Percentiles rank a stretch among this genome's conserved stretches.
These are phyloP conservation scores for Chelonus formosanus DNA, from an alignment of 2,888 invertebrate genomes.

Conservation along the genomic window DNA sequence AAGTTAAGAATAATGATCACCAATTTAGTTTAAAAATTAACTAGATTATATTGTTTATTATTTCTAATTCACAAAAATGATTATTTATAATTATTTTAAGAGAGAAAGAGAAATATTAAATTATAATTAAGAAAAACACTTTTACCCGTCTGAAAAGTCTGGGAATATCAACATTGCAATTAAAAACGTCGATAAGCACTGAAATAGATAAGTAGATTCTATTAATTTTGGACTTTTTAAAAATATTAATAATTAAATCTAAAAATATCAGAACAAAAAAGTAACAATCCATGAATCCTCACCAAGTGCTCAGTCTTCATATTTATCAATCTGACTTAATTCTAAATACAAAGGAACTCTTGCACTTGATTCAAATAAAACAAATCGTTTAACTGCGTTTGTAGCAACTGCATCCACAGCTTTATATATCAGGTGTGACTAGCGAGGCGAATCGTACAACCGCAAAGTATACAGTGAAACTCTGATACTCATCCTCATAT, in stretches of 20 bases:
- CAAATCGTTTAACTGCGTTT: constrained; percentile 40
- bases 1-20: neutral
- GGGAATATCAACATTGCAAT: constrained; percentile 33
- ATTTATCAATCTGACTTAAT: no score
- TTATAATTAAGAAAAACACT: neutral
- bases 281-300: no score
- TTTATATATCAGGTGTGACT: constrained; percentile 51
- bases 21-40: neutral
- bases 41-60: neutral
- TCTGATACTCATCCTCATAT: constrained; percentile 35
- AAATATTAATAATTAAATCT: no score
- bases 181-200: constrained; percentile 36
- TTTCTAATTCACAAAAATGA: no score
- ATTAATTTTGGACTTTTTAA: no score
- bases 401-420: constrained; percentile 33
- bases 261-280: no score
- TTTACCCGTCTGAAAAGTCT: constrained; percentile 37
- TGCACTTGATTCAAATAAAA: no score
- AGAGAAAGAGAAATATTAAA: no score
- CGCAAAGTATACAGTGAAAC: constrained; percentile 48
- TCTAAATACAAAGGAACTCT: no score
- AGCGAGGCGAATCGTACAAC: constrained; percentile 47
- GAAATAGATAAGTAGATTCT: constrained; percentile 17
- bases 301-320: no score
- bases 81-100: no score